A percentile compares a stretch with the other conserved stretches of the same genome.
Evolutionary conservation across 2,113 vertebrate genomes (phyloP).

Genomic region (Dolichotis patagonum): DNA sequence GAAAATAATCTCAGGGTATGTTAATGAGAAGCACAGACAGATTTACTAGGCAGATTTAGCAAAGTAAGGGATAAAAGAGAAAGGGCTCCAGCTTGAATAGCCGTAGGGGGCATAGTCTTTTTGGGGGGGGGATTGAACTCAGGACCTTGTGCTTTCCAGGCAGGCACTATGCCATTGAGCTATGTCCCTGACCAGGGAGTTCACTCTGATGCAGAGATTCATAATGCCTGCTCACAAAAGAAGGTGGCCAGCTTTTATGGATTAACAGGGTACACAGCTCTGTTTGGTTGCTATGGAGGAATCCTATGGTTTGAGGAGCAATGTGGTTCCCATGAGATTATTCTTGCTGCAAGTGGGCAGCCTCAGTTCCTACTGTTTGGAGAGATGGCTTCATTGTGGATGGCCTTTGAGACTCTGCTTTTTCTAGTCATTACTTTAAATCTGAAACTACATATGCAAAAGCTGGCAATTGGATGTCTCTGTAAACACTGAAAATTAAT

Average conservation of each 20-base stretch:
- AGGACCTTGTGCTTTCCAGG: no score
- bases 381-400: not conserved
- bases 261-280: not conserved
- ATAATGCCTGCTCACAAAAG: not conserved
- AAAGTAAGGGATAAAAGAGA: not conserved
- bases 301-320: not conserved
- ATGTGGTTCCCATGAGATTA: not conserved
- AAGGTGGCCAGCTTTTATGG: not conserved
- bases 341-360: not conserved
- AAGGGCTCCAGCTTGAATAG: not conserved
- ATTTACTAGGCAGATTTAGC: not conserved
- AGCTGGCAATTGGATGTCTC: not conserved
- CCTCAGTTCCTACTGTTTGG: not conserved
- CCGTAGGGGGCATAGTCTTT: not conserved
- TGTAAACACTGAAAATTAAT: not conserved
- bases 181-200: no score
- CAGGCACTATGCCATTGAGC: no score
- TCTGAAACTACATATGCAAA: not conserved
- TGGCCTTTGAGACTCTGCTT: not conserved
- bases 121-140: no score
- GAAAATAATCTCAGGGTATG: not conserved
- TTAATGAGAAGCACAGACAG: not conserved
- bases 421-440: not conserved
- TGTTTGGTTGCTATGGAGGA: not conserved
- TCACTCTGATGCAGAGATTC: not conserved